phyloP scores from a whole-genome alignment of 1,140 invertebrate genomes.

The Glossosoma conforme region DNA sequence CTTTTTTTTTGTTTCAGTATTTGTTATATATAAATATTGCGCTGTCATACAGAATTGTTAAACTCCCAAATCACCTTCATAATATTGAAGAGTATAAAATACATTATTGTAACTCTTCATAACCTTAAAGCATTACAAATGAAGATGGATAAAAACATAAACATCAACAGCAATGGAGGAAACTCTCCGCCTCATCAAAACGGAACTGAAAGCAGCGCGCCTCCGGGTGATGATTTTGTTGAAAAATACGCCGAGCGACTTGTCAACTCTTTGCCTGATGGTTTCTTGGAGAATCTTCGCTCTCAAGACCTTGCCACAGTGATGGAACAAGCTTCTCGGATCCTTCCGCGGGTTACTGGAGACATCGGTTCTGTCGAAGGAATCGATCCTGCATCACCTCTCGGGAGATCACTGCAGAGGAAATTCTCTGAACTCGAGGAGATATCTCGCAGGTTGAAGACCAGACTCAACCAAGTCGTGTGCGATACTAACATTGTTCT shows the following conservation, averaged over 20 bases:
- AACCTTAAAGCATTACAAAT: conserved; percentile 14
- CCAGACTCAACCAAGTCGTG: conserved; percentile 47
- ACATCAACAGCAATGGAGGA: conserved; percentile 23
- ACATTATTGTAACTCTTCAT: too few relatives aligned
- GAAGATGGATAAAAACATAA: conserved; percentile 31
- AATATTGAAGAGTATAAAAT: too few relatives aligned
- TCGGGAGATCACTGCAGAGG: conserved; percentile 46
- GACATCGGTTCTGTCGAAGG: conserved; percentile 43
- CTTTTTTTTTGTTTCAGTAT: too few relatives aligned
- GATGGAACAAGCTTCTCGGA: conserved; percentile 43
- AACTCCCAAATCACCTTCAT: too few relatives aligned
- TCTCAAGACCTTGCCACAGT: conserved; percentile 41
- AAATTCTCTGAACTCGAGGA: conserved; percentile 49
- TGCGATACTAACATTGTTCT: conserved; percentile 47
- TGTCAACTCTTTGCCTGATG: conserved; percentile 7
- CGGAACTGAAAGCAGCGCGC: conserved; percentile 20
- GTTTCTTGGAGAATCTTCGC: conserved; percentile 12
- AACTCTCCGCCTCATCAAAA: conserved; percentile 26
- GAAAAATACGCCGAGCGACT: conserved; percentile 25
- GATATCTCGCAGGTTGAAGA: conserved; percentile 47
- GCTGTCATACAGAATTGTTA: too few relatives aligned
- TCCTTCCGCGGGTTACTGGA: conserved; percentile 33
- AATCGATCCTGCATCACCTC: conserved; percentile 46
- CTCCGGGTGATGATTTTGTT: conserved; percentile 18
- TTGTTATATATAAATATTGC: too few relatives aligned